Base-by-base conservation (phyloP, 2,888 invertebrate species). In the Mythimna lalbum region DNA sequence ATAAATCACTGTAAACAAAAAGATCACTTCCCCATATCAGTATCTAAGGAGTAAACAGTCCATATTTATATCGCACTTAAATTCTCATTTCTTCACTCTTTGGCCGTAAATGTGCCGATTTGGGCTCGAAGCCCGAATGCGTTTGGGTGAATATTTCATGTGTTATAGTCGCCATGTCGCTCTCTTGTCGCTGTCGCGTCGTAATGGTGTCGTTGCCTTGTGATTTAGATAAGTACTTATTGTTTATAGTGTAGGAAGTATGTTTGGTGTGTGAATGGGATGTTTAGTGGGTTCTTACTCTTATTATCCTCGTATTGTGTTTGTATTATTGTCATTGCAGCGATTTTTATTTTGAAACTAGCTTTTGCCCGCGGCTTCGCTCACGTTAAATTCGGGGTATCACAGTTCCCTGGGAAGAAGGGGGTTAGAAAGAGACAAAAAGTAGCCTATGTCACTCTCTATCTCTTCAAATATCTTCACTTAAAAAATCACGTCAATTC, bases 61-160 rank as follows among this genome's bases (percentile, higher is more conserved):
- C 81, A 85, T 89, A 89, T 87, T 88, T 85, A 87, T 83, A 84
- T 78, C 70, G 80, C 85, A 85, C 86, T 90, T 89, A 90, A 90
- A 91, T 85, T 87, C 90, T 82, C 90, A 87, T 90, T 89, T 89
- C 81, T 83, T 78, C 83, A 85, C 65, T 79, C 78, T 79, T 73
- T 59, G 70, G 75, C 73, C 77, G 76, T 90, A 87, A 90, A 87
- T 82, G 84, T 83, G 76, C 74, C 83, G 83, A 87, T 86, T 84
- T 27, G 76, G 80, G 57, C 53, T 56, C 62, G 80, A 74, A 76
- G 64, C 70, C 27, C 62, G 63, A 68, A 70, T 70, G 82, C 69
- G 73, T 68, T 73, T 52, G 49, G 49, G 71, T 84, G 65, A 85
- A 82, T 83, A 86, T 84, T 86, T 84, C 63, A 83, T 83, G 71